Evolutionary conservation across 1,140 invertebrate genomes (phyloP).

Genomic region (Pissodes strobi): DNA sequence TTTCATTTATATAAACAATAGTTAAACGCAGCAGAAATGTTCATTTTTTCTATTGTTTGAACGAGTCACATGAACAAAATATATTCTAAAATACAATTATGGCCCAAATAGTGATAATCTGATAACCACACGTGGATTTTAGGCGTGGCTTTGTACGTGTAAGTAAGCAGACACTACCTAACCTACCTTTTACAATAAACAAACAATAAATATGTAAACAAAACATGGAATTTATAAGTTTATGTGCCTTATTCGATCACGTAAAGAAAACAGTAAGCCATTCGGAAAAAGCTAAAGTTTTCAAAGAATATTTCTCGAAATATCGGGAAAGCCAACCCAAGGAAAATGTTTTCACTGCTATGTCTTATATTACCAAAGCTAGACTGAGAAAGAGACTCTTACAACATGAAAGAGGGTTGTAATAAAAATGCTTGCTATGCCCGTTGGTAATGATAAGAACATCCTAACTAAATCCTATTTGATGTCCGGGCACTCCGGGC

Average conservation of each 20-base stretch:
- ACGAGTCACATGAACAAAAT: too few relatives aligned
- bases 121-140: too few relatives aligned
- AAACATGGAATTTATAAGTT: constrained; percentile 43
- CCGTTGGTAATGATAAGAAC: constrained; percentile 67
- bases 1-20: too few relatives aligned
- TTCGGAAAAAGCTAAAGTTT: constrained; percentile 34
- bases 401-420: constrained; percentile 72
- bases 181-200: too few relatives aligned
- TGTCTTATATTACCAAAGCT: constrained; percentile 72
- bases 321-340: constrained; percentile 23
- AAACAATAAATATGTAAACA: too few relatives aligned
- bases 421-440: constrained; percentile 70
- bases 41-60: too few relatives aligned
- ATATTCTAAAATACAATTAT: too few relatives aligned
- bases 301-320: constrained; percentile 35
- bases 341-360: constrained; percentile 64
- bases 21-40: too few relatives aligned
- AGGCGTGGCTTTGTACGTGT: too few relatives aligned
- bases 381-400: constrained; percentile 67
- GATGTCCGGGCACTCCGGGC: constrained; percentile 34
- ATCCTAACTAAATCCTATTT: constrained; percentile 62
- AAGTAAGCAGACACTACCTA: too few relatives aligned
- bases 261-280: constrained; percentile 24
- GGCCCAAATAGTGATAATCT: too few relatives aligned
- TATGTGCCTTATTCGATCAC: constrained; percentile 42